phyloP scores from a whole-genome alignment of 2,888 invertebrate genomes.

The Trichopria drosophilae region DNA sequence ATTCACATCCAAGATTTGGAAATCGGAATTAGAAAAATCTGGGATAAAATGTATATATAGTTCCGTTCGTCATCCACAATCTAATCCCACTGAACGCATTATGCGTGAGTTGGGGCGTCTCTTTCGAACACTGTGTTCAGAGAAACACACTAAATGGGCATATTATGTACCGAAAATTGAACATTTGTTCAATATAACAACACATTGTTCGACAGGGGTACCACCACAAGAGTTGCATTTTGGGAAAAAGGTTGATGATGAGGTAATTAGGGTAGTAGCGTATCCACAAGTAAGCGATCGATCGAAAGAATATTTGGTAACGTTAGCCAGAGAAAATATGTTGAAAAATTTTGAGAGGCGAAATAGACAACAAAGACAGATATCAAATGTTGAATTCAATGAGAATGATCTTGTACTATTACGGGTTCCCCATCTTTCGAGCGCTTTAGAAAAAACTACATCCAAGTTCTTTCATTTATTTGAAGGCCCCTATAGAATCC shows the following conservation, averaged over 20 bases:
- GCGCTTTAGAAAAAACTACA: constrained; percentile 13
- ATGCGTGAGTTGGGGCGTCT: too few species aligned
- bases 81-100: too few species aligned
- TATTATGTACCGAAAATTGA: not conserved
- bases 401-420: constrained; percentile 12
- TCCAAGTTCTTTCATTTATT: constrained; percentile 17
- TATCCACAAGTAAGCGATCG: not conserved
- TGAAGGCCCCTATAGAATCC: constrained; percentile 16
- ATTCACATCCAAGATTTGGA: too few species aligned
- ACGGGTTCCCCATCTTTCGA: constrained; percentile 16
- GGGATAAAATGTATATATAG: too few species aligned
- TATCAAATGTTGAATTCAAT: not conserved
- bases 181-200: not conserved
- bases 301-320: not conserved
- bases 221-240: not conserved
- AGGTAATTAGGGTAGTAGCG: not conserved
- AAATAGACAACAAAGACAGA: not conserved
- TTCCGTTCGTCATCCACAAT: too few species aligned
- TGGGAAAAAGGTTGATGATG: not conserved
- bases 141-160: not conserved
- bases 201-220: not conserved
- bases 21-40: too few species aligned
- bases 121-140: not conserved
- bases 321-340: not conserved
- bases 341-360: not conserved